Conservation (phyloP, 2,113 vertebrate species). For the Bucco capensis region DNA sequence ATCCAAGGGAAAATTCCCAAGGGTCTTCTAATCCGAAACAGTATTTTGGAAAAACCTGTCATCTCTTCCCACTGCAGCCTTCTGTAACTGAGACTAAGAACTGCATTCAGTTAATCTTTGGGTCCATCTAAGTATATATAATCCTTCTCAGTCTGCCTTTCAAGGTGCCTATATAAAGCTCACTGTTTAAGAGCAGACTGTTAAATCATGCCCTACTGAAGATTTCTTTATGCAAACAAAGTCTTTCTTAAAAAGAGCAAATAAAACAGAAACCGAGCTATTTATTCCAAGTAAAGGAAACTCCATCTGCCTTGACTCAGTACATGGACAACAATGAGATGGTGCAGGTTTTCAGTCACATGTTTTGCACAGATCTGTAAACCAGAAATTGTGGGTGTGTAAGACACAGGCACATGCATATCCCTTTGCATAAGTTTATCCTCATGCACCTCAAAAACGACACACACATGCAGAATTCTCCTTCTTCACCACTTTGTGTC, state of each 20-base stretch:
- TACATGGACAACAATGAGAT: background rate
- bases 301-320: background rate
- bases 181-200: background rate
- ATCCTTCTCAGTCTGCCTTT: background rate
- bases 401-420: background rate
- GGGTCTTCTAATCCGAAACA: slow-evolving; percentile 4
- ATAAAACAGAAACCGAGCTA: background rate
- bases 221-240: slow-evolving; percentile 8
- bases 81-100: background rate
- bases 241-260: background rate
- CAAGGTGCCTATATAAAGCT: background rate
- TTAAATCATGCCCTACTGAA: background rate
- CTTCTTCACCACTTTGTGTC: background rate
- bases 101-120: background rate
- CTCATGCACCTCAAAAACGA: background rate
- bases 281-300: background rate
- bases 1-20: background rate
- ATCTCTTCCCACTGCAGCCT: background rate
- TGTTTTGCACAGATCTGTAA: background rate
- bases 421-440: background rate
- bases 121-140: background rate
- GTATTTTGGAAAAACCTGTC: slow-evolving; percentile 24
- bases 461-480: background rate
- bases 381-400: background rate
- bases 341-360: background rate